Conservation (phyloP, 2,888 invertebrate species). For the Hirtodrosophila duncani region DNA sequence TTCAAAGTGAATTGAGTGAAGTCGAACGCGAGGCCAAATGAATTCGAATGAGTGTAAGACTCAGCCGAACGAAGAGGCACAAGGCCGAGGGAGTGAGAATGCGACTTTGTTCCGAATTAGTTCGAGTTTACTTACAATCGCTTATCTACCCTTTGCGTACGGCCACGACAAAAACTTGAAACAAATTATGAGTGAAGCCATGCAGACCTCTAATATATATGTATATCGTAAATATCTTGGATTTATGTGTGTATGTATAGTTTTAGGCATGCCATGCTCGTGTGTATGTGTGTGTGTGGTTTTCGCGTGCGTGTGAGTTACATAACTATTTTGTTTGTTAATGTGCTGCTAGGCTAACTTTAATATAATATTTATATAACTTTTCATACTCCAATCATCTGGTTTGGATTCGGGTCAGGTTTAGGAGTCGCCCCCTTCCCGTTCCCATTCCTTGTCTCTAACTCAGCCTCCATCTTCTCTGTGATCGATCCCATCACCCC, state of each 20-base stretch:
- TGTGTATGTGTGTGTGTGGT: slow-evolving; percentile 13
- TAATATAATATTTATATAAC: slow-evolving; percentile 25
- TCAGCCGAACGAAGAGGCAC: too few relatives aligned
- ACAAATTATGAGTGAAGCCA: too few relatives aligned
- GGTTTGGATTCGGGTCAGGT: too few relatives aligned
- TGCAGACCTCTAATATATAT: too few relatives aligned
- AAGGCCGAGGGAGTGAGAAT: too few relatives aligned
- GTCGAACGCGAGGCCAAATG: not conserved
- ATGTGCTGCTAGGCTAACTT: slow-evolving; percentile 37
- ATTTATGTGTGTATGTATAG: not conserved
- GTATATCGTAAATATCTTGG: slow-evolving; percentile 1
- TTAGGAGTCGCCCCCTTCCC: too few relatives aligned
- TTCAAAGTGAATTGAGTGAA: too few relatives aligned
- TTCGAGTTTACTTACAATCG: too few relatives aligned
- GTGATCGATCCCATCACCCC: slow-evolving; percentile 3
- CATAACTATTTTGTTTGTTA: slow-evolving; percentile 22
- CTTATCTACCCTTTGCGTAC: too few relatives aligned
- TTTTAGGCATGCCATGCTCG: not conserved
- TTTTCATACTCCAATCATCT: slow-evolving; percentile 9
- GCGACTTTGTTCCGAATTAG: too few relatives aligned
- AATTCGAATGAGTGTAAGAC: too few relatives aligned
- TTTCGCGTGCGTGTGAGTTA: slow-evolving; percentile 28
- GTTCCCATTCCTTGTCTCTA: slow-evolving; percentile 10
- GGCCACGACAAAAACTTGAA: too few relatives aligned
- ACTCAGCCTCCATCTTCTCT: slow-evolving; percentile 1